phyloP scores from a whole-genome alignment of 2,888 invertebrate species.

The Noctua comes region DNA sequence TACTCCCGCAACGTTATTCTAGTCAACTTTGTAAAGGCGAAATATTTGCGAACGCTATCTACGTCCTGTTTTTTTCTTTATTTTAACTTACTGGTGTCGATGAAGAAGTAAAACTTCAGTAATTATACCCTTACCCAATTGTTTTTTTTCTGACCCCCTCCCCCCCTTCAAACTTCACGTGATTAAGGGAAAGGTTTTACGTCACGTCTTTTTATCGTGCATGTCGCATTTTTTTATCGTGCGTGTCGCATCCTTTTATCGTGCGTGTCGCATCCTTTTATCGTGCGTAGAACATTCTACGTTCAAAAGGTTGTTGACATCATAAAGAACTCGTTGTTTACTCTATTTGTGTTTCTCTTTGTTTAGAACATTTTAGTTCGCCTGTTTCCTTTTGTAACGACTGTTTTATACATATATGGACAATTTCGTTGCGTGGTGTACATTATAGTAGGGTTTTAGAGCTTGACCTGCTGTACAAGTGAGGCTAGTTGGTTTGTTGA shows the following conservation, averaged over 20 bases:
- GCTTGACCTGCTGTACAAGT: conserved; percentile 9
- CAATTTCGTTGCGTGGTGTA: conserved; percentile 16
- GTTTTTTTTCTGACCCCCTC: too few species aligned
- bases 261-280: background rate
- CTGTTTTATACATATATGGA: conserved; percentile 29
- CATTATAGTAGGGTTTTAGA: background rate
- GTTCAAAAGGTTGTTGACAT: conserved; percentile 41
- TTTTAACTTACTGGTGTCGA: background rate
- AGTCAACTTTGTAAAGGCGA: background rate
- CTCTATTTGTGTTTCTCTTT: background rate
- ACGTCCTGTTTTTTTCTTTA: background rate
- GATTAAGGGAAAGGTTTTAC: background rate
- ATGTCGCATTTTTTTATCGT: background rate
- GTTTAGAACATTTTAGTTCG: conserved; percentile 11
- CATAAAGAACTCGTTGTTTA: conserved; percentile 13
- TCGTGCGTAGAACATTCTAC: background rate
- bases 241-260: background rate
- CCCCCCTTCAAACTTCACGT: too few species aligned
- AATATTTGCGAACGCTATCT: background rate
- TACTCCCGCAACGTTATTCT: background rate
- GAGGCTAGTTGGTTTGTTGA: background rate
- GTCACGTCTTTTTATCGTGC: background rate
- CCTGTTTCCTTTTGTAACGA: conserved; percentile 12
- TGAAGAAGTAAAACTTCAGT: background rate
- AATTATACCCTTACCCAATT: background rate